phyloP scores from a whole-genome alignment of 2,113 vertebrate genomes.

The Suricata suricatta region DNA sequence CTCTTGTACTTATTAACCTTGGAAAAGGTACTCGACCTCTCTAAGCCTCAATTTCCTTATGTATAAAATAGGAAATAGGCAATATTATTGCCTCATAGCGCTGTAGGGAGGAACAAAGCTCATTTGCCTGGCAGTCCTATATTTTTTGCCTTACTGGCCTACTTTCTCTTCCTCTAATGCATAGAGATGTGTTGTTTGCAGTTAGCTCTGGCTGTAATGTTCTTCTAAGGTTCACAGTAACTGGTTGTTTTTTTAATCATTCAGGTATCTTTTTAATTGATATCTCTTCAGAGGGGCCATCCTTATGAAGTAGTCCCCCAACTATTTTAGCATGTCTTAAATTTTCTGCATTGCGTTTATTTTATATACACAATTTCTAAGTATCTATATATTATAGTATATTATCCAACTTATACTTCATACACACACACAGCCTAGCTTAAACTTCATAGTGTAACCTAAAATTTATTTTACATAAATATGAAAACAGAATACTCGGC shows the following conservation, averaged over 20 bases:
- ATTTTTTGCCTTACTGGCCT: neutral
- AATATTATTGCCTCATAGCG: neutral
- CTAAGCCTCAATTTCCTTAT: neutral
- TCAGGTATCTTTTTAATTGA: neutral
- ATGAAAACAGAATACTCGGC: neutral
- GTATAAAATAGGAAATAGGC: neutral
- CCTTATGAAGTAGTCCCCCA: neutral
- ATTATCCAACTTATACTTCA: neutral
- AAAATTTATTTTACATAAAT: conserved; percentile 22
- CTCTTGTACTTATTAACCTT: neutral
- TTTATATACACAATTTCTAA: neutral
- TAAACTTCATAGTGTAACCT: neutral
- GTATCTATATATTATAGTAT: neutral
- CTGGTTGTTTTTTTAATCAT: neutral
- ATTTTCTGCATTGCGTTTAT: neutral
- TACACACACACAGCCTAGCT: neutral
- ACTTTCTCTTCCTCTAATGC: neutral
- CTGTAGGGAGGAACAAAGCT: too few relatives aligned
- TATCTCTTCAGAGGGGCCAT: conserved; percentile 1
- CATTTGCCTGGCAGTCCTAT: neutral
- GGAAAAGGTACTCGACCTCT: neutral
- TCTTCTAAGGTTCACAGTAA: neutral
- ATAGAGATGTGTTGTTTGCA: neutral
- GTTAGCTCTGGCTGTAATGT: neutral
- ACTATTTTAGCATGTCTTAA: neutral